Evolutionary conservation across 2,888 invertebrate genomes (phyloP), one percentile per base, ranked within the genome.

Genomic region (Cactoblastis cactorum): DNA sequence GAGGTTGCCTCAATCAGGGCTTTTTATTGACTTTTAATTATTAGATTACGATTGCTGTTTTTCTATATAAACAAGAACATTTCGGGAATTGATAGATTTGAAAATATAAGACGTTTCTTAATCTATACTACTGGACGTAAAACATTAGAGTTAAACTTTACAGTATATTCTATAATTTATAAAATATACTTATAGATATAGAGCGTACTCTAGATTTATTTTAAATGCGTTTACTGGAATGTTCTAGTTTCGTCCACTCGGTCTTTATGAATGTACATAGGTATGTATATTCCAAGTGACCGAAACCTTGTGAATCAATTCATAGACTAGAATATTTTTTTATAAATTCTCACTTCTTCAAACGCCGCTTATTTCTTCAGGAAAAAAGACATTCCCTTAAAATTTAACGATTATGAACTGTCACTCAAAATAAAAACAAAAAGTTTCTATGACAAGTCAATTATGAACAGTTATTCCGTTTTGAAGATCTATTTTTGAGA

Each of bases 1-100:
- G 63, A 61, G 63, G 65, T 63, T 57, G 59, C 63, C 52, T 66
- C 54, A 65, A 69, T 75, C 73, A 66, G 56, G 58, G 67, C 54
- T 58, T 59, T 66, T 73, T 74, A 69, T 73, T 57, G 59, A 56
- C 49, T 59, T 69, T 69, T 75, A 76, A 80, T 73, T 43, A 32
- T 28, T 71, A 66, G 62, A 61, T 71, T 69, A 53, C 24, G 46
- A 38, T 28, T 50, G 45, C 24, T 46, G 59, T 56, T 56, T 59
- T 57, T 56, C n/a, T n/a, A n/a, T 62, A 59, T 59, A 62, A 61
- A 53, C 54, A 22, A 24, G 28, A 49, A 50, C 28, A 38, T 37
- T 19, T 43, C 12, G 45, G 47, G 39, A n/a, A n/a, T n/a, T n/a
- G n/a, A n/a, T n/a, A n/a, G n/a, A n/a, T n/a, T n/a, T n/a, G n/a